Base-by-base conservation (phyloP, 2,797 vertebrate species). In the Trachops cirrhosus region DNA sequence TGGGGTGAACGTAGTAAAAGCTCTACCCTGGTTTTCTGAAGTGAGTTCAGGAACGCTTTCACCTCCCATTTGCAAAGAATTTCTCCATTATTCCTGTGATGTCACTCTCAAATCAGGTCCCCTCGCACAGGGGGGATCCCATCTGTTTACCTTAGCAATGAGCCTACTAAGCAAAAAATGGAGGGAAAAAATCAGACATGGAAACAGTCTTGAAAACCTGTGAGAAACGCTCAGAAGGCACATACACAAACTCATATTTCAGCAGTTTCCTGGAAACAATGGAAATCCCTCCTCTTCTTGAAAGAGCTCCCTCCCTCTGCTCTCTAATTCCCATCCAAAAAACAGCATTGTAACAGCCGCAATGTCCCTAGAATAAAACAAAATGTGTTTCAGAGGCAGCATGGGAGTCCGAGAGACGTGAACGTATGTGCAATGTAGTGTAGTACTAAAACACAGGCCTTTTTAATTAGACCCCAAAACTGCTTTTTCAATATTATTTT, bases 401-500 rank as follows among this genome's bases (percentile, higher is more conserved):
- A 14, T 37, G 41, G 54, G 29, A 57, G 78, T 82, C 41, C 2
- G 12, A 21, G 26, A 80, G 29, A n/a, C 29, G 1, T 14, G 50
- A 89, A 62, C 44, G 34, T 91, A 46, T 87, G 77, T 78, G 67
- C 46, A n/a, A 22, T 5, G 14, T 19, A 48, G 11, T 3, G 22
- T 2, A 22, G 37, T 19, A 67, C 73, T 67, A 78, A 94, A 75
- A 86, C n/a, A 89, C 1, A 82, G 9, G 29, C 73, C 50, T 94
- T 96, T 85, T 84, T 82, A 93, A 93, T 90, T 97, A 94, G 85
- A 86, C 84, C 79, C 75, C 46, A 16, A 96, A 97, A 95, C 59
- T 91, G 85, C 74, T 86, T 96, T 95, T 90, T 93, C 77, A 95
- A 94, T 88, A 88, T 82, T 83, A 26, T 78, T 91, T 94, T 95